Evolutionary conservation across 2,113 vertebrate genomes (phyloP), one percentile per base, ranked within the genome.

Genomic region (Orycteropus afer): DNA sequence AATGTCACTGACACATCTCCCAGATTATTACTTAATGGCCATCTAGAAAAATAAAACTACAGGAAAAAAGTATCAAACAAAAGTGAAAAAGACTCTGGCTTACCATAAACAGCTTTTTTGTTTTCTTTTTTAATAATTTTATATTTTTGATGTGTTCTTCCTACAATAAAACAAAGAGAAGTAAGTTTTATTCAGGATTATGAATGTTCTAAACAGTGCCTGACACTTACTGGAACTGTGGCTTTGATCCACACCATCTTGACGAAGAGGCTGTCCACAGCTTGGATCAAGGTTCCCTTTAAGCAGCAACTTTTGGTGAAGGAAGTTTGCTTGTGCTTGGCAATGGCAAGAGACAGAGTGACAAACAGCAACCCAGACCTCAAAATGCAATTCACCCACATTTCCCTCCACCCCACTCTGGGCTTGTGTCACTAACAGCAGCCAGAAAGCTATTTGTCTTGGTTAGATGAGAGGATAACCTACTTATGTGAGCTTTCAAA

Each of bases 71-170:
- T 87, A 96, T 47, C 40, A 91, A 96, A 59, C 27, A 73, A 95
- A 96, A 42, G 49, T n/a, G 2, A 63, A 94, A 97, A 95, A 86
- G 0, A 1, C 94, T 90, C 71, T 89, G 45, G 61, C 97, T 98
- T 98, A 98, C 98, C 98, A 98, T 97, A 93, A 98, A 98, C 23
- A 97, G 51, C 9, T 87, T 93, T 97, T 97, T 98, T 40, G 96
- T 97, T 86, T 97, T 95, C 97, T 98, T 98, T 97, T 98, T 98
- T 92, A 98, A 96, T 42, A 98, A 91, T 82, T 95, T 96, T 1
- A 96, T 97, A 55, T 96, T 97, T 97, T 97, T 98, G 77, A 98
- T 97, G n/a, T 82, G 57, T 82, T 98, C 98, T 86, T 96, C 98
- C 98, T 98, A 95, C 73, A 98, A 98, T 86, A 90, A 93, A 98